Percentiles rank a stretch among this genome's conserved stretches.
Evolutionary conservation across 2,113 vertebrate species (phyloP).

Genomic region (Poicephalus gulielmi): DNA sequence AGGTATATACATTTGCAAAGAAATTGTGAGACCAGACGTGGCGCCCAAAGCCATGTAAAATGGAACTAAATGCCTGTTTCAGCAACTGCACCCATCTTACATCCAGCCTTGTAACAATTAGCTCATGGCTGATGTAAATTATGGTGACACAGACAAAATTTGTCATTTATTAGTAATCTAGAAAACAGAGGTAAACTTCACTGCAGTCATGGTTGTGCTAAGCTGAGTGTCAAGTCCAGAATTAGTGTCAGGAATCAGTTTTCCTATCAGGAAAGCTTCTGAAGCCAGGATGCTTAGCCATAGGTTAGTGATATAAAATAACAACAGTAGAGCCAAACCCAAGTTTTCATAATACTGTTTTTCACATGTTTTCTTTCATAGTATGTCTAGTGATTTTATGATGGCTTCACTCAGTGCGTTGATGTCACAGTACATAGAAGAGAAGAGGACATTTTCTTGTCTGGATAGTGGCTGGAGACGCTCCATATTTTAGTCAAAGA

Average conservation of each 20-base stretch:
- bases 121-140: not conserved
- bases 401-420: not conserved
- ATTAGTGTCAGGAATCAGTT: not conserved
- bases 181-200: not conserved
- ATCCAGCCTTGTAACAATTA: not conserved
- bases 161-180: not conserved
- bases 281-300: not conserved
- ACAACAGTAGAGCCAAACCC: not conserved
- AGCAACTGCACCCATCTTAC: not conserved
- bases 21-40: not conserved
- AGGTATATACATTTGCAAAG: not conserved
- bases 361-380: not conserved
- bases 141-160: not conserved
- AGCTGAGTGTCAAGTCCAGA: not conserved
- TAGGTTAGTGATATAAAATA: not conserved
- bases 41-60: not conserved
- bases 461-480: not conserved
- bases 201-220: not conserved
- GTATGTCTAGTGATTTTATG: not conserved
- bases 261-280: not conserved
- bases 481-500: not conserved
- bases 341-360: not conserved
- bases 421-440: not conserved
- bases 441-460: not conserved
- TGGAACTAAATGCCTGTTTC: not conserved